phyloP scores from a whole-genome alignment of 2,113 vertebrate genomes.

The Uropsilus gracilis region DNA sequence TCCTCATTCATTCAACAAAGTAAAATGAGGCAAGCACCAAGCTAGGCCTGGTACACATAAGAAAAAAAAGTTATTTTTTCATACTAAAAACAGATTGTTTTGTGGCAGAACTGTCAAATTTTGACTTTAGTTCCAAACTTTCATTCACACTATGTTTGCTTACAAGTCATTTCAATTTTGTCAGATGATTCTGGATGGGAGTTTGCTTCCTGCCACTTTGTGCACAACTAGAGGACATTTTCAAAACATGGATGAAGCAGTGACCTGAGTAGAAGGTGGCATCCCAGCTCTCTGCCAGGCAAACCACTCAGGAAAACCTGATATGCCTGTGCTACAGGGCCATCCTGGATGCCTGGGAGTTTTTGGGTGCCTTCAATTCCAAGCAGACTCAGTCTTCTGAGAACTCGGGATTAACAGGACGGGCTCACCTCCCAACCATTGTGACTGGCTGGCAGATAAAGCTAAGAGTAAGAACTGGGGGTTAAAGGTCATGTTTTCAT shows the following conservation, averaged over 20 bases:
- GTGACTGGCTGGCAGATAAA: neutral
- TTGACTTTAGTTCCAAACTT: constrained; percentile 38
- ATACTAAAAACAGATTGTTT: constrained; percentile 23
- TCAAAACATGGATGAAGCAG: constrained; percentile 23
- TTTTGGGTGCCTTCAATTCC: constrained; percentile 71
- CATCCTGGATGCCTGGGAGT: constrained; percentile 58
- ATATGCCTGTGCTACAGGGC: constrained; percentile 48
- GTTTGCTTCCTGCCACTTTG: neutral
- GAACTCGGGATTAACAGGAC: constrained; percentile 55
- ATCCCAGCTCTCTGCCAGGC: constrained; percentile 32
- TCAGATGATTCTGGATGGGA: neutral
- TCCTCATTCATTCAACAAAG: constrained; percentile 20
- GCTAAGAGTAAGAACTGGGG: neutral
- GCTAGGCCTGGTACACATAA: neutral
- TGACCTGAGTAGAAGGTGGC: constrained; percentile 40
- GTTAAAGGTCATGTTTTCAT: neutral
- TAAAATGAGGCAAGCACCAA: neutral
- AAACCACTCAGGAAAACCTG: constrained; percentile 60
- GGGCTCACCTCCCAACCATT: constrained; percentile 34
- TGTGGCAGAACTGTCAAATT: neutral
- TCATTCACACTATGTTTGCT: constrained; percentile 30
- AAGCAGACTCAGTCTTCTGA: constrained; percentile 40
- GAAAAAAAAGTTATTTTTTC: neutral
- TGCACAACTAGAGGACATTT: neutral
- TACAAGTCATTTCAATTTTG: constrained; percentile 39